Base-by-base conservation (phyloP, 1,140 invertebrate species). In the Helicoverpa armigera region DNA sequence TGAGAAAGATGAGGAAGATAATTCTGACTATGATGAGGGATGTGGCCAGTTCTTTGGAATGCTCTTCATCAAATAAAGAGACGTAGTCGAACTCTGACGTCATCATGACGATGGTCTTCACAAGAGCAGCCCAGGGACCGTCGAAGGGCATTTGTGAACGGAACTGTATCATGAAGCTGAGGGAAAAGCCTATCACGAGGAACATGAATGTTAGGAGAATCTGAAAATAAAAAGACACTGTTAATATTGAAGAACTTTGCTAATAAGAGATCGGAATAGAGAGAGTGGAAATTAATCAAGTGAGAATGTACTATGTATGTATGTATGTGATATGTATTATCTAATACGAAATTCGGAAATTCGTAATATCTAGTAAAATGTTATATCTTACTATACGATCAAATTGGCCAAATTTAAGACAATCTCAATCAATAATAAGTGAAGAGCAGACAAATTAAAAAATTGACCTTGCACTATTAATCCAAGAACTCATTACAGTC, bases 101-200 rank as follows among this genome's bases (percentile, higher is more conserved):
- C 95, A 96, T 96, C 95, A 96, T 96, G 0, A 96, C 95, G 48
- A 96, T 89, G 0, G 95, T 96, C 83, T 96, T 96, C 0, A 96
- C 90, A 9, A 96, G 85, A 2, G 95, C 92, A 18, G 94, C 89
- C 90, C 92, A 93, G 0, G 95, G 95, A 65, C 88, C 89, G 14
- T 92, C 90, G 82, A 96, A 96, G 0, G 95, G 91, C n/a, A 88
- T 84, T 75, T 93, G 83, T 2, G 90, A 90, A 35, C 88, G 89
- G 56, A 96, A 96, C 58, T 95, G 91, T 13, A 96, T 93, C 92
- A 96, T 95, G 80, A 96, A 96, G 77, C 94, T 94, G 12, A 96
- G 81, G 12, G 95, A 92, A 81, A 96, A 96, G 53, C 96, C 96
- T 18, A 96, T 90, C 0, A 96, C 91, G 12, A 96, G 85, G 79